Evolutionary conservation across 2,888 invertebrate species (phyloP).

Genomic region (Drosophila paramelanica): DNA sequence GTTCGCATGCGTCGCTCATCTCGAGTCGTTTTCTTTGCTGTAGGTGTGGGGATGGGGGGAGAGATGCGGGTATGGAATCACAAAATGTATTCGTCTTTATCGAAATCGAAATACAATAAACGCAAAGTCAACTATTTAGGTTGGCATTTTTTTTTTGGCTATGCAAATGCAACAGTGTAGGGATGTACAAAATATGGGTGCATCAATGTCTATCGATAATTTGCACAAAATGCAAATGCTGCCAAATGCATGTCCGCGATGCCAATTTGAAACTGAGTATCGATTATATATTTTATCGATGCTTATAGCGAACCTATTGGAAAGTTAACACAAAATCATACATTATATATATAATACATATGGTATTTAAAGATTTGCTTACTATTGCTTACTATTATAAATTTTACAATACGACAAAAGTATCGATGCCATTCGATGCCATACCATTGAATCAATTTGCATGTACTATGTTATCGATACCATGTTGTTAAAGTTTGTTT

Average conservation of each 20-base stretch:
- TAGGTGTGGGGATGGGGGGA: slow-evolving; percentile 4
- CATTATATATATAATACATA: background rate
- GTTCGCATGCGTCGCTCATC: slow-evolving; percentile 64
- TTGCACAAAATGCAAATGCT: slow-evolving; percentile 29
- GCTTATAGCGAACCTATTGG: no score
- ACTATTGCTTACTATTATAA: background rate
- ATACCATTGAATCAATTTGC: no score
- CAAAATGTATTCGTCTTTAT: slow-evolving; percentile 52
- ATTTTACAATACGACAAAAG: background rate
- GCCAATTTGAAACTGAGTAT: background rate
- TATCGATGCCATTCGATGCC: background rate
- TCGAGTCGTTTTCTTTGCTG: slow-evolving; percentile 37
- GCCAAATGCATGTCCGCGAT: slow-evolving; percentile 26
- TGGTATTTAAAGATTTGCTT: no score
- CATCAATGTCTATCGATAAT: slow-evolving; percentile 49
- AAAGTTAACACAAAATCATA: no score
- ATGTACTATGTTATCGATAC: slow-evolving; percentile 17
- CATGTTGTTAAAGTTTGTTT: background rate
- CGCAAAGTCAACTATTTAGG: slow-evolving; percentile 62
- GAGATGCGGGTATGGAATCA: slow-evolving; percentile 30
- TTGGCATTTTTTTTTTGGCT: slow-evolving; percentile 64
- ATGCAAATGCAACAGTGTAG: slow-evolving; percentile 74
- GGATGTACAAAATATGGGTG: slow-evolving; percentile 52
- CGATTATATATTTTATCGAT: slow-evolving; percentile 3
- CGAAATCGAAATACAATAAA: slow-evolving; percentile 52